These are phyloP conservation scores for Actinernus sp. DNA, from an alignment of 92 coral and sea anemone species.

Conservation along the genomic window DNA sequence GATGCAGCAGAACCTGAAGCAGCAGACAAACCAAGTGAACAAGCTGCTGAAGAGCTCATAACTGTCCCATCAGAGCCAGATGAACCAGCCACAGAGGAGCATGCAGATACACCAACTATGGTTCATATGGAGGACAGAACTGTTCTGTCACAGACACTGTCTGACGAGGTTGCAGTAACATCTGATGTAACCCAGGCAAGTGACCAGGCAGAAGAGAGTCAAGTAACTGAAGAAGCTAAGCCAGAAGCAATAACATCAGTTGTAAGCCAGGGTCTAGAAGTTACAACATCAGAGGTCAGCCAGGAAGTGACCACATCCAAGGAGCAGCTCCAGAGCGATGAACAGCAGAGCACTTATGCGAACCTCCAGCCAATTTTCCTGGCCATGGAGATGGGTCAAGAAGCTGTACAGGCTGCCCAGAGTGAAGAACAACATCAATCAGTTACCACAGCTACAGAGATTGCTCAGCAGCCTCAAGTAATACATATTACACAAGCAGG, in stretches of 20 bases:
- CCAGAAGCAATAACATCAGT: slow-evolving; percentile 13
- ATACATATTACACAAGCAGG: slow-evolving; percentile 52
- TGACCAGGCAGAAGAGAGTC: slow-evolving; percentile 2
- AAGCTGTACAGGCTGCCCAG: slow-evolving; percentile 60
- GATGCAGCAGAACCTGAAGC: too few species aligned
- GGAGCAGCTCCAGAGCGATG: slow-evolving; percentile 54
- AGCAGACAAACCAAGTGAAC: too few species aligned
- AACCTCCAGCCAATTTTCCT: slow-evolving; percentile 97
- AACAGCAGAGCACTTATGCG: slow-evolving; percentile 95
- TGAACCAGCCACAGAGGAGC: neutral
- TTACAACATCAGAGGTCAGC: slow-evolving; percentile 32
- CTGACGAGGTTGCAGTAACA: slow-evolving; percentile 4
- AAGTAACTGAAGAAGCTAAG: slow-evolving; percentile 10
- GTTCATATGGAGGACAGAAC: too few species aligned
- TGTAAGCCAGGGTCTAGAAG: slow-evolving; percentile 22
- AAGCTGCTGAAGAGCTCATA: too few species aligned
- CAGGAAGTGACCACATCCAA: slow-evolving; percentile 55
- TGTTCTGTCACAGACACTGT: neutral
- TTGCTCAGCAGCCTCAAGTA: slow-evolving; percentile 29
- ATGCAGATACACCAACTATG: neutral
- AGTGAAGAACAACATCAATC: slow-evolving; percentile 55
- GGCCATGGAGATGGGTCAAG: slow-evolving; percentile 99
- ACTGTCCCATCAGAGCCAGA: too few species aligned
- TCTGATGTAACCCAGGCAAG: neutral
- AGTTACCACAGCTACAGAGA: slow-evolving; percentile 36